Evolutionary conservation across 2,113 vertebrate genomes (phyloP).

Genomic region (Vulpes vulpes): DNA sequence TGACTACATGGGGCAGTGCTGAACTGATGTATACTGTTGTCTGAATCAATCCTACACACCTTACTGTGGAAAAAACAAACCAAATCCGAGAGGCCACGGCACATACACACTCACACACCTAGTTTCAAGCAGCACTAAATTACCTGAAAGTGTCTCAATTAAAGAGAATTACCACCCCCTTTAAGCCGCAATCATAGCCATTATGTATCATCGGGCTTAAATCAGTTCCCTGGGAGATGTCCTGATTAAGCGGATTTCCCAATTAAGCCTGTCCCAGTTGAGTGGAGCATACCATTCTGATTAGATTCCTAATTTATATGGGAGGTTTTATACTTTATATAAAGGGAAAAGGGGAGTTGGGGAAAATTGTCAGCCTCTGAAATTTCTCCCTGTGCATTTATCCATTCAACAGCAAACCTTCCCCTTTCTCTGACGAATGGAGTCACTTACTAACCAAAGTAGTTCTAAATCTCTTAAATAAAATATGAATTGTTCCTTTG

Average conservation of each 20-base stretch:
- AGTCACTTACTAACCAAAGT: neutral
- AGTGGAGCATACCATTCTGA: slow-evolving; percentile 67
- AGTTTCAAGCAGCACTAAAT: slow-evolving; percentile 23
- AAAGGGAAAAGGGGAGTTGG: neutral
- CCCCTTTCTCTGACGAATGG: neutral
- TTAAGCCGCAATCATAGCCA: slow-evolving; percentile 65
- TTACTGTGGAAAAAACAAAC: neutral
- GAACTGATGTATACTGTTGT: neutral
- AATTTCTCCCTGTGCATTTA: slow-evolving; percentile 42
- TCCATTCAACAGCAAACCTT: neutral
- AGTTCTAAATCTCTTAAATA: neutral
- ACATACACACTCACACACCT: neutral
- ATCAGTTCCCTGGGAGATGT: slow-evolving; percentile 75
- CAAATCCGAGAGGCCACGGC: neutral
- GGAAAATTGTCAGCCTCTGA: slow-evolving; percentile 32
- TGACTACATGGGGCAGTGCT: neutral
- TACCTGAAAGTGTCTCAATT: slow-evolving; percentile 67
- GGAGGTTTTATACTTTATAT: slow-evolving; percentile 32
- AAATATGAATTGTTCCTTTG: neutral
- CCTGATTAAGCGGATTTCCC: slow-evolving; percentile 76
- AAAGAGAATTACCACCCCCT: slow-evolving; percentile 62
- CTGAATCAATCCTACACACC: neutral
- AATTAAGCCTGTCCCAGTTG: slow-evolving; percentile 68
- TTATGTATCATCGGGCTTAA: slow-evolving; percentile 63
- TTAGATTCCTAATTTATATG: slow-evolving; percentile 65